These are phyloP conservation scores for Smutsia gigantea DNA, from an alignment of 2,797 vertebrate species.

Conservation along the genomic window DNA sequence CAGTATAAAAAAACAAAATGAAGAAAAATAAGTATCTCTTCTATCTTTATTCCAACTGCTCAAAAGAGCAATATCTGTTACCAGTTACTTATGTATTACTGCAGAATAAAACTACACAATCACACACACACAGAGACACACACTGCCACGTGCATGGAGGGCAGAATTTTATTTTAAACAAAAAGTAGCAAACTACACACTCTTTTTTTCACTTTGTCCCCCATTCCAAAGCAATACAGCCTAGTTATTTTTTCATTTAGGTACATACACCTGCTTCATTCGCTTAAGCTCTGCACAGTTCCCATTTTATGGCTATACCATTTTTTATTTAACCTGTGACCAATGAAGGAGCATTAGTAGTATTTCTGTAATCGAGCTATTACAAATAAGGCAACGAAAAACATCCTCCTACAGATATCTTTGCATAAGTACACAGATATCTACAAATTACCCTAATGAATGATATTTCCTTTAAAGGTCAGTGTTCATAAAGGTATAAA, in stretches of 20 bases:
- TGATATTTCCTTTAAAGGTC: not conserved
- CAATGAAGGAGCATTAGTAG: not conserved
- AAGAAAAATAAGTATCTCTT: not conserved
- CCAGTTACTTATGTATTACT: not conserved
- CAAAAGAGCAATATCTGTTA: not conserved
- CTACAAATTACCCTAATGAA: not conserved
- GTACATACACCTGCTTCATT: not conserved
- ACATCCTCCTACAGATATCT: not conserved
- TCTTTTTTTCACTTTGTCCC: not conserved
- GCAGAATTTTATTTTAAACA: not conserved
- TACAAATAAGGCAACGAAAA: not conserved
- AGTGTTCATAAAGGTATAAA: not conserved
- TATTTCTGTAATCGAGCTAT: not conserved
- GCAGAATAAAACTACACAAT: not conserved
- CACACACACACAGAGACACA: not conserved
- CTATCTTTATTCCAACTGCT: not conserved
- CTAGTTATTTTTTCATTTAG: not conserved
- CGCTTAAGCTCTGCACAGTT: not conserved
- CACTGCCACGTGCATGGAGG: not conserved
- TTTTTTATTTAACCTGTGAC: not conserved
- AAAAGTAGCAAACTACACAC: not conserved
- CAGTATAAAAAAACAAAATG: not conserved
- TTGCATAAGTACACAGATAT: not conserved
- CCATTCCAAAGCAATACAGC: not conserved
- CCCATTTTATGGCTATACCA: not conserved